These are phyloP conservation scores for Orientallactaga sibirica DNA, from an alignment of 2,797 vertebrate genomes.

Conservation along the genomic window DNA sequence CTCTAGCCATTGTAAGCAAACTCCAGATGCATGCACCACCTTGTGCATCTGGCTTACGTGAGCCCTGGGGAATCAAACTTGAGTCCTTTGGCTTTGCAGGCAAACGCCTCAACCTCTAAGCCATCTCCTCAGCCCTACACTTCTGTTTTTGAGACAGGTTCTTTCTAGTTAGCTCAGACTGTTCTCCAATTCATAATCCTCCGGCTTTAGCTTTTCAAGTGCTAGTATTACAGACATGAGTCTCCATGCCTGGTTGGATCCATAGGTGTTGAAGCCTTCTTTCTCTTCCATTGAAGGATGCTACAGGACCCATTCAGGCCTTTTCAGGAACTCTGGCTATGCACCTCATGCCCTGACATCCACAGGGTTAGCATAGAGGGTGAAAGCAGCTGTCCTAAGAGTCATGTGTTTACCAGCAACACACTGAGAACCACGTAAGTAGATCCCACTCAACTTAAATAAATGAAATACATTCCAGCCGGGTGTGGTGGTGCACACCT, in stretches of 20 bases:
- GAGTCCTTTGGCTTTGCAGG: too few relatives aligned
- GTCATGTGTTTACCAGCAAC: background rate
- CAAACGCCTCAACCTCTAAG: too few relatives aligned
- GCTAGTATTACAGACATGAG: background rate
- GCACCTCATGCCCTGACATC: background rate
- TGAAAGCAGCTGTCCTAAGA: background rate
- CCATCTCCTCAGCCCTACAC: too few relatives aligned
- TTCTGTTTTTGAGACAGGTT: background rate
- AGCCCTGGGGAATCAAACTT: too few relatives aligned
- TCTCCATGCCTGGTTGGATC: too few relatives aligned
- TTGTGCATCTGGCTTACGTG: too few relatives aligned
- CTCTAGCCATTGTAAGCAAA: too few relatives aligned
- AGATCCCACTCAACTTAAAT: constrained; percentile 36
- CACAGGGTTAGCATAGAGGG: background rate
- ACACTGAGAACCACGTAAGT: background rate
- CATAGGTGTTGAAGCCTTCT: background rate
- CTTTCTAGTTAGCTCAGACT: background rate
- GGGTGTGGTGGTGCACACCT: too few relatives aligned
- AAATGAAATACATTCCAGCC: constrained; percentile 20
- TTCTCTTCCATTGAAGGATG: background rate
- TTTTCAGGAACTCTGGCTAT: background rate
- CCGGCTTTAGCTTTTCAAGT: background rate
- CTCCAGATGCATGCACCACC: too few relatives aligned
- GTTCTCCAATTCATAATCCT: background rate
- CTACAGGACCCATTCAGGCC: background rate